phyloP scores from a whole-genome alignment of 2,888 invertebrate genomes.

The Timandra comae region DNA sequence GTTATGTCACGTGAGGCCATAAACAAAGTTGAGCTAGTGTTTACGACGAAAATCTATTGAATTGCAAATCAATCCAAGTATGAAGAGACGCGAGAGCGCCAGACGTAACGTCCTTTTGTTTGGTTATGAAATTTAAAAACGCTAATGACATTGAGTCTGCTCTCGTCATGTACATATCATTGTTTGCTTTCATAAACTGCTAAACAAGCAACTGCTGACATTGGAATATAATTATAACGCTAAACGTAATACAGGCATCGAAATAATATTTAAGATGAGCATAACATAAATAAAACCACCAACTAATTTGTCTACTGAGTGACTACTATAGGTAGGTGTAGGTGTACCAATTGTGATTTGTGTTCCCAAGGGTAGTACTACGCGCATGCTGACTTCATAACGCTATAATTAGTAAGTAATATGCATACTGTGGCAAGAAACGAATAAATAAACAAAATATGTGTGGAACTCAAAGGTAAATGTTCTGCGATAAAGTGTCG shows the following conservation, averaged over 20 bases:
- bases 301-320: slow-evolving; percentile 48
- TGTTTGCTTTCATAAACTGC: slow-evolving; percentile 38
- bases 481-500: slow-evolving; percentile 31
- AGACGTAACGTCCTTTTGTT: slow-evolving; percentile 25
- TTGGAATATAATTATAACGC: slow-evolving; percentile 30
- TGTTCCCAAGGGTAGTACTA: slow-evolving; percentile 52
- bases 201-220: slow-evolving; percentile 43
- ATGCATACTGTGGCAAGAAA: slow-evolving; percentile 42
- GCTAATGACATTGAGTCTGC: slow-evolving; percentile 36
- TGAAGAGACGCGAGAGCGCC: slow-evolving; percentile 7
- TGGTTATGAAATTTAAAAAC: slow-evolving; percentile 29
- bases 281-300: slow-evolving; percentile 32
- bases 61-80: slow-evolving; percentile 2
- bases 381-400: slow-evolving; percentile 62
- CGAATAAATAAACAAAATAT: slow-evolving; percentile 50
- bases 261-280: slow-evolving; percentile 31
- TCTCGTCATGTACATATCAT: slow-evolving; percentile 30
- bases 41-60: too few species aligned
- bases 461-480: slow-evolving; percentile 45
- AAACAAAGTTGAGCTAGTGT: too few species aligned
- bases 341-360: slow-evolving; percentile 45
- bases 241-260: slow-evolving; percentile 32
- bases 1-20: too few species aligned
- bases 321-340: slow-evolving; percentile 20
- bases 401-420: slow-evolving; percentile 55